Percentiles rank a stretch among this genome's conserved stretches.
phyloP scores from a whole-genome alignment of 2,113 vertebrate genomes.

The Poecilia latipinna region DNA sequence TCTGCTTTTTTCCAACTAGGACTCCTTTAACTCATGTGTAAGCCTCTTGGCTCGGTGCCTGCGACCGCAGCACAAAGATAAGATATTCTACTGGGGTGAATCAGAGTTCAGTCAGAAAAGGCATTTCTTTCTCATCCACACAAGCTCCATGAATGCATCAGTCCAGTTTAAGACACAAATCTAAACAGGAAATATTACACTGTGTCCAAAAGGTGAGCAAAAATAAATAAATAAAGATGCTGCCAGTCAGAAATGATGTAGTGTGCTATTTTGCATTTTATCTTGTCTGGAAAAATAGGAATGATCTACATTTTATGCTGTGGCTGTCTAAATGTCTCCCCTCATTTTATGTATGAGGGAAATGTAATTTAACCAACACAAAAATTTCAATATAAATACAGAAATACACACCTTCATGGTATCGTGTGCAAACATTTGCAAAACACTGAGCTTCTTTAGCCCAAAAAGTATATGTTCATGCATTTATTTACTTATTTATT shows the following conservation, averaged over 20 bases:
- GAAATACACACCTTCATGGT: neutral
- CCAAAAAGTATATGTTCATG: no score
- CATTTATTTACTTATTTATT: neutral
- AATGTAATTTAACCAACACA: conserved; percentile 9
- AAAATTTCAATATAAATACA: conserved; percentile 3
- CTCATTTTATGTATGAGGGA: conserved; percentile 3
- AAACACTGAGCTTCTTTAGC: no score
- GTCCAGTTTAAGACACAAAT: conserved; percentile 44
- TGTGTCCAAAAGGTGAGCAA: conserved; percentile 46
- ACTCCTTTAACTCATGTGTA: conserved; percentile 65
- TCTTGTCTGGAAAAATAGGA: conserved; percentile 22
- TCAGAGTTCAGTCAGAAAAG: conserved; percentile 65
- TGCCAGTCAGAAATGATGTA: conserved; percentile 11
- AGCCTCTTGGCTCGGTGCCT: conserved; percentile 59
- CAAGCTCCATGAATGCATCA: conserved; percentile 33
- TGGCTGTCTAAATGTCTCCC: conserved; percentile 8
- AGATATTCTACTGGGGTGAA: conserved; percentile 70
- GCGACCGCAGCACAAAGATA: conserved; percentile 63
- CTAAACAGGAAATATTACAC: conserved; percentile 51
- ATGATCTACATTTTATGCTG: neutral
- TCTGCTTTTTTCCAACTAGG: conserved; percentile 18
- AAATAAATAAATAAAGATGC: neutral
- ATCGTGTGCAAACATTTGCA: neutral
- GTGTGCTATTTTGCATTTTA: conserved; percentile 11
- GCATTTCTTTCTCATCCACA: conserved; percentile 39